Conservation (phyloP, 2,797 vertebrate species). For the Lycodopsis pacificus region DNA sequence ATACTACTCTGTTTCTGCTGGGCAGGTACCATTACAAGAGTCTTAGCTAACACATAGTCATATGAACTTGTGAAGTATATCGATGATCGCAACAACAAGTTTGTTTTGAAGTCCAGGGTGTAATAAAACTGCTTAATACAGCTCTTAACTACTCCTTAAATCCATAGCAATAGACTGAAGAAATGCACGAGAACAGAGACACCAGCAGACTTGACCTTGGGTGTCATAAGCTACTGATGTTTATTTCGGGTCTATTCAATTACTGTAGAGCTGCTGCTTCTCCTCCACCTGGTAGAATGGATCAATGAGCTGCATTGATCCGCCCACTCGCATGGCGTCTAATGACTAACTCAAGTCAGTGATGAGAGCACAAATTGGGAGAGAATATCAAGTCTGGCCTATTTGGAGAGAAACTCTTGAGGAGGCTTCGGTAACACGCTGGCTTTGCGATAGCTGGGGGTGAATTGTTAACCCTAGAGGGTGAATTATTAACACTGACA, state of each 20-base stretch:
- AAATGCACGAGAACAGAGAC: slow-evolving; percentile 39
- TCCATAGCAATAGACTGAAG: slow-evolving; percentile 10
- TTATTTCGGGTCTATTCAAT: slow-evolving; percentile 73
- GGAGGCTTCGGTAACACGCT: slow-evolving; percentile 39
- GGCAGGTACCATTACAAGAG: not conserved
- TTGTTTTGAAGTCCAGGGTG: not conserved
- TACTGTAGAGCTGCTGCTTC: slow-evolving; percentile 52
- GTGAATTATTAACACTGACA: slow-evolving; percentile 45
- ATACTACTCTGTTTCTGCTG: not conserved
- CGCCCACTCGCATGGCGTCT: slow-evolving; percentile 51
- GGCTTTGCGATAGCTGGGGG: slow-evolving; percentile 22
- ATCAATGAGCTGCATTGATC: slow-evolving; percentile 75
- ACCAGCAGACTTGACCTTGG: slow-evolving; percentile 55
- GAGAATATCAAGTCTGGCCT: slow-evolving; percentile 47
- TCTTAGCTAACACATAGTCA: not conserved
- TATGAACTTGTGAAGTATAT: not conserved
- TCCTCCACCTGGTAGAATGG: slow-evolving; percentile 62
- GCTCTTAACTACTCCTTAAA: not conserved
- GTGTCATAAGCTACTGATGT: slow-evolving; percentile 59
- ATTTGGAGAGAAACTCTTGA: slow-evolving; percentile 52
- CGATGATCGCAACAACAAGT: not conserved
- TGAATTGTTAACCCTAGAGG: slow-evolving; percentile 17
- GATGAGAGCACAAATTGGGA: slow-evolving; percentile 64
- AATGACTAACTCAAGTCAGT: slow-evolving; percentile 66
- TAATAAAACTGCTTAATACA: not conserved